Conservation (phyloP, 2,113 vertebrate genomes). For the Microcebus ravelobensis region DNA sequence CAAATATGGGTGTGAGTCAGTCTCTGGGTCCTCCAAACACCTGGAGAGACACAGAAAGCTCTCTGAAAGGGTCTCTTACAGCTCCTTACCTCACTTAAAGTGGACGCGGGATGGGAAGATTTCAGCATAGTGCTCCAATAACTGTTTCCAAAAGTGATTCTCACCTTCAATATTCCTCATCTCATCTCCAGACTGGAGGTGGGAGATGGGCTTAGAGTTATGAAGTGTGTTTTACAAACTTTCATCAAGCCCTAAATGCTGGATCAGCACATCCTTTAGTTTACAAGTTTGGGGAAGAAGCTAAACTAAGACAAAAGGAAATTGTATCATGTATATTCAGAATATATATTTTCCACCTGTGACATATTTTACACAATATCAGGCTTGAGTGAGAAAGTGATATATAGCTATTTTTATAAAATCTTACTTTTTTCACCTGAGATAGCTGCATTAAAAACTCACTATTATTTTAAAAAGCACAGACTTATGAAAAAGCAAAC, state of each 20-base stretch:
- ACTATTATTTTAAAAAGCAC: not conserved
- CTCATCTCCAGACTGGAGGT: not conserved
- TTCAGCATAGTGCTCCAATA: not conserved
- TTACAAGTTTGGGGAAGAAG: not conserved
- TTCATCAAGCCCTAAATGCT: not conserved
- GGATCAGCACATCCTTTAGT: not conserved
- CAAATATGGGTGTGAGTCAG: not conserved
- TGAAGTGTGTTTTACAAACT: not conserved
- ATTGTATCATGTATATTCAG: not conserved
- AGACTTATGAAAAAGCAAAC: not conserved
- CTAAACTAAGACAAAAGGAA: not conserved
- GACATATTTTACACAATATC: not conserved
- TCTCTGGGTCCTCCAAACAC: not conserved
- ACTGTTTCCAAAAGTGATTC: not conserved
- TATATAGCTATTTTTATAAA: not conserved
- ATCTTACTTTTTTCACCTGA: not conserved
- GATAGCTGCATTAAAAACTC: not conserved
- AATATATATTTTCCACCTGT: not conserved
- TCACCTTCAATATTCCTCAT: not conserved
- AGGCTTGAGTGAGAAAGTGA: not conserved
- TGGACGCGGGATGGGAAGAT: not conserved
- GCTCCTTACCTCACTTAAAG: not conserved
- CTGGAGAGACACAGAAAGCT: not conserved
- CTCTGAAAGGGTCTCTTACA: not conserved
- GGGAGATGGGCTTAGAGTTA: not conserved